Percentiles rank a stretch among this genome's conserved stretches.
Conservation (phyloP, 2,888 invertebrate species). For the Parasteatoda lunata region DNA sequence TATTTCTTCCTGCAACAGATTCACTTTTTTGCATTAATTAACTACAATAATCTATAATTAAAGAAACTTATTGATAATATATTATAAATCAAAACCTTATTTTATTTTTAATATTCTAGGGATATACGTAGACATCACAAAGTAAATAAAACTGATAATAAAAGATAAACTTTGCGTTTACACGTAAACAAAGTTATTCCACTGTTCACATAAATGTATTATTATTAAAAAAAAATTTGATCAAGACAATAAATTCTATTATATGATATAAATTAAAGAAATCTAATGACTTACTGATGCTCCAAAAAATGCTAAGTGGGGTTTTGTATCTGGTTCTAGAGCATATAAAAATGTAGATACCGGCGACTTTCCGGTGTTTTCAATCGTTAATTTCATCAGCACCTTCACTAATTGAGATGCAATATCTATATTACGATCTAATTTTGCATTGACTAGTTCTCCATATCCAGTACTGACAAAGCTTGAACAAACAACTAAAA, state of each 20-base stretch:
- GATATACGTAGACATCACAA: too few relatives aligned
- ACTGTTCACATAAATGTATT: not conserved
- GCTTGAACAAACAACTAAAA: conserved; percentile 25
- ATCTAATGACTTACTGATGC: conserved; percentile 80
- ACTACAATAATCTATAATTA: too few relatives aligned
- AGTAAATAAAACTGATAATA: too few relatives aligned
- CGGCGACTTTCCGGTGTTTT: conserved; percentile 85
- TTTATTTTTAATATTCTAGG: too few relatives aligned
- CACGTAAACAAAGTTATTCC: too few relatives aligned
- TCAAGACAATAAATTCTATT: too few relatives aligned
- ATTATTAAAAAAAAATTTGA: not conserved
- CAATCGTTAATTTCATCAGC: conserved; percentile 84
- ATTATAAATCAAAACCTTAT: too few relatives aligned
- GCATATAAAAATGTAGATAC: conserved; percentile 83
- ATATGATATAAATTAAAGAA: too few relatives aligned
- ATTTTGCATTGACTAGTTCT: conserved; percentile 78
- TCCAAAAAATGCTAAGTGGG: conserved; percentile 84
- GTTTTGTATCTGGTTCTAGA: conserved; percentile 80
- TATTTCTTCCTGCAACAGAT: too few relatives aligned
- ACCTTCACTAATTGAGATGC: conserved; percentile 92
- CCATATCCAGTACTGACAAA: conserved; percentile 25
- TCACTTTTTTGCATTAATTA: too few relatives aligned
- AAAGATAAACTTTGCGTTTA: too few relatives aligned
- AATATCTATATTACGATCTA: conserved; percentile 89
- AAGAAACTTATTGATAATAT: too few relatives aligned